Evolutionary conservation across 2,113 vertebrate species (phyloP), one percentile per base, ranked within the genome.

Genomic region (Columba janthina): DNA sequence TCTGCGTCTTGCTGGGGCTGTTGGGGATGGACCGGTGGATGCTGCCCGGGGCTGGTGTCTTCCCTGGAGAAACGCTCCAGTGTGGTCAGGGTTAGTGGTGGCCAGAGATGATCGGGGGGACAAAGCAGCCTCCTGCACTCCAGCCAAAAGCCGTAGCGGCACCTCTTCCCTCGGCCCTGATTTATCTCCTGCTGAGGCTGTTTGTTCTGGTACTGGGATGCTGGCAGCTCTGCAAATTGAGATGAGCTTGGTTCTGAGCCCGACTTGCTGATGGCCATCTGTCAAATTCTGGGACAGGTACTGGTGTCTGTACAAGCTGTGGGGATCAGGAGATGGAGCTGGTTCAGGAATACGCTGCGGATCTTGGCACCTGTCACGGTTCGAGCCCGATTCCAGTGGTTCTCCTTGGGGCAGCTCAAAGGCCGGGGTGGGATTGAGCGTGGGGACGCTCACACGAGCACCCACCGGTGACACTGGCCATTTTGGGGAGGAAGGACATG

Each of bases 211-310:
- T 90, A 36, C 93, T 90, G 92, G 95, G 93, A 36, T 90, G 64
- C 3, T 97, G 95, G 95, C 96, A 94, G 85, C 90, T 83, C 94
- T 92, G 78, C 96, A 95, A 90, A 95, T 93, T 85, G 93, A 94
- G 94, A 93, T 94, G 92, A 95, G 93, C 88, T 95, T 96, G 94
- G 93, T 95, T 94, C 88, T 31, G 90, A 96, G 96, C 96, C 96
- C 12, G 4, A 51, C 65, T 95, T 15, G 5, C 81, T 79, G 91
- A 73, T 89, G 94, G 85, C 94, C 94, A 94, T 97, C 95, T 94
- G 93, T 91, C 94, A 95, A 91, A 80, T 71, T 79, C 78, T 53
- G 91, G 94, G 96, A 91, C 91, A 96, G 96, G 95, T 96, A 91
- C 90, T 67, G 82, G 26, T 96, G 91, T 91, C 93, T 92, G 77